Evolutionary conservation across 2,113 vertebrate species (phyloP).

Genomic region (Eira barbara): DNA sequence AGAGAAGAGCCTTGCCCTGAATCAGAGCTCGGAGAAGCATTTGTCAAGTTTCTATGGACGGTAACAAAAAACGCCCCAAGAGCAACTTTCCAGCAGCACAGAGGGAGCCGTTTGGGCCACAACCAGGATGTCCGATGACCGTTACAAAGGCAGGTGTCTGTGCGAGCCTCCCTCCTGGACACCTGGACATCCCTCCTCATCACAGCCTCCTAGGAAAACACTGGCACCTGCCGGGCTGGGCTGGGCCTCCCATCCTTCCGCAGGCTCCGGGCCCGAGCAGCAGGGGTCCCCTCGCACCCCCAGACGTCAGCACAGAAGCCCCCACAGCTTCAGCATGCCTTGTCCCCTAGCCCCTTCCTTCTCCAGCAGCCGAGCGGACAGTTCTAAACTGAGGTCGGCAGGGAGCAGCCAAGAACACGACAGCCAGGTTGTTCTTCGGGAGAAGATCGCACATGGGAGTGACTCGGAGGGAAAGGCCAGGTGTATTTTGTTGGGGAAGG

Average conservation of each 20-base stretch:
- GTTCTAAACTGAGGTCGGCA: slow-evolving; percentile 56
- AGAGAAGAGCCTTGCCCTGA: background rate
- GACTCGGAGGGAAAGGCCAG: background rate
- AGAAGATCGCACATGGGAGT: background rate
- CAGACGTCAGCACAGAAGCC: background rate
- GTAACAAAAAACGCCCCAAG: fast-evolving
- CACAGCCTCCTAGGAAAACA: background rate
- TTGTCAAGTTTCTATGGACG: fast-evolving
- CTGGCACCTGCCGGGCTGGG: background rate
- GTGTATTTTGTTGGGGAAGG: slow-evolving; percentile 13
- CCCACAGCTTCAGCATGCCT: background rate
- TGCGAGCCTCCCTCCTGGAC: background rate
- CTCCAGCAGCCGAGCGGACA: background rate
- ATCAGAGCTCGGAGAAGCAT: background rate
- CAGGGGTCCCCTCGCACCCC: background rate
- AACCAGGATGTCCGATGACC: background rate
- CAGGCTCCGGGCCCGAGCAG: background rate
- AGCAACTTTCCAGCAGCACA: fast-evolving
- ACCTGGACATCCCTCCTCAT: background rate
- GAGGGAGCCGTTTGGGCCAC: fast-evolving
- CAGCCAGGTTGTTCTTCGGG: slow-evolving; percentile 23
- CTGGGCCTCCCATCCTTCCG: background rate
- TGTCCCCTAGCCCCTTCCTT: background rate
- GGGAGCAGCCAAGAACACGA: slow-evolving; percentile 32
- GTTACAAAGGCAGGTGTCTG: fast-evolving